Evolutionary conservation across 2,113 vertebrate genomes (phyloP).

Genomic region (Laticauda laticaudata): DNA sequence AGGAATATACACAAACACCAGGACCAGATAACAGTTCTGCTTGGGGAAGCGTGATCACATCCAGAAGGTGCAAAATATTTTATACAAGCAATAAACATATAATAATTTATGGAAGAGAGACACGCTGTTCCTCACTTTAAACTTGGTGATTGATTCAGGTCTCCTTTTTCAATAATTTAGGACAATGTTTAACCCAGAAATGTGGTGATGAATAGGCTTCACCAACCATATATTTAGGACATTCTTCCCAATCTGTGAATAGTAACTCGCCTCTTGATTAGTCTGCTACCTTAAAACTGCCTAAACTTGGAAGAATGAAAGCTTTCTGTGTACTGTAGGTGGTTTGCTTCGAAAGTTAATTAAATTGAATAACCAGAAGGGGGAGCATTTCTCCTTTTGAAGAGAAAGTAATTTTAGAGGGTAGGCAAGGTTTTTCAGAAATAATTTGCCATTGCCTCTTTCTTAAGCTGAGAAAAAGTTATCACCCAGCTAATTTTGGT

Average conservation of each 20-base stretch:
- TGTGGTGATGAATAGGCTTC: not conserved
- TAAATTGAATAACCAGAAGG: fast-evolving
- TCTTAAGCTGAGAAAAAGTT: not conserved
- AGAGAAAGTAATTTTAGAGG: fast-evolving
- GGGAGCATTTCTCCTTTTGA: not conserved
- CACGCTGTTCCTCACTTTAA: not conserved
- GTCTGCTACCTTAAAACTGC: not conserved
- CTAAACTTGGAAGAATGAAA: not conserved
- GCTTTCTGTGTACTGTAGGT: not conserved
- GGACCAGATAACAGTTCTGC: not conserved
- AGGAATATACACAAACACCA: not conserved
- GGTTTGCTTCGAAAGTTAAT: fast-evolving
- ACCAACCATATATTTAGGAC: not conserved
- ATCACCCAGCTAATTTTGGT: not conserved
- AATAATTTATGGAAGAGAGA: not conserved
- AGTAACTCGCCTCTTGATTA: not conserved
- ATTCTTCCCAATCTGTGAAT: not conserved
- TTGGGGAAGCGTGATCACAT: not conserved
- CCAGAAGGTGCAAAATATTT: not conserved
- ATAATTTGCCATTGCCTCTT: not conserved
- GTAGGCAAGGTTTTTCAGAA: not conserved
- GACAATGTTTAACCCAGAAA: not conserved
- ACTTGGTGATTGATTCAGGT: not conserved
- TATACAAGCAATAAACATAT: not conserved
- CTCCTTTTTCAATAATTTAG: not conserved